These are phyloP conservation scores for Microctenopoma stevenorrisi DNA, from an alignment of 2,797 vertebrate species.

Conservation along the genomic window DNA sequence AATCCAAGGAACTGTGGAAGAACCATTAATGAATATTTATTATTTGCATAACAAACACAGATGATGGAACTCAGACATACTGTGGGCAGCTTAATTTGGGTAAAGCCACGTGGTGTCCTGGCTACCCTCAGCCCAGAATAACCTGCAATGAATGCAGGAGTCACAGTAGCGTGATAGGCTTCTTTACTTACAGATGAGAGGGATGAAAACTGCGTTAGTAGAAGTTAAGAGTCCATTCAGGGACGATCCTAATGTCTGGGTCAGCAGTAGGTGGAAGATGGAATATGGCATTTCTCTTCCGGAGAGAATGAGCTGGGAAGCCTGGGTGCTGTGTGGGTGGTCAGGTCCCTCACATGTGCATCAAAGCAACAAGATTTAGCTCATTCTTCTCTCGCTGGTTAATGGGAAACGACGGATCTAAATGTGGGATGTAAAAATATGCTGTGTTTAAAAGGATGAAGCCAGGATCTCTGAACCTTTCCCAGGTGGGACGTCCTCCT, in stretches of 20 bases:
- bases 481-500: constrained; percentile 62
- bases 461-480: constrained; percentile 57
- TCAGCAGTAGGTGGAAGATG: constrained; percentile 43
- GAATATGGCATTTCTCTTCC: constrained; percentile 44
- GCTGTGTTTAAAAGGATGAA: constrained; percentile 49
- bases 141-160: constrained; percentile 67
- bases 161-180: constrained; percentile 65
- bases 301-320: constrained; percentile 35
- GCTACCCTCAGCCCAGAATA: constrained; percentile 80
- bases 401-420: constrained; percentile 44
- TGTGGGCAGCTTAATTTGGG: constrained; percentile 77
- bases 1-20: constrained; percentile 71
- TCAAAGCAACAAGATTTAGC: constrained; percentile 33
- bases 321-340: constrained; percentile 52
- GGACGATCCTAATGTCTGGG: constrained; percentile 39
- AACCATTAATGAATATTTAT: constrained; percentile 84
- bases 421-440: constrained; percentile 26
- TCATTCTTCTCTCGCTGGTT: constrained; percentile 45
- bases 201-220: constrained; percentile 53
- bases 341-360: constrained; percentile 45
- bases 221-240: constrained; percentile 39
- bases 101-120: constrained; percentile 73
- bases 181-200: constrained; percentile 65
- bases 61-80: constrained; percentile 78
- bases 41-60: constrained; percentile 78